Base-by-base conservation (phyloP, 1,140 invertebrate genomes). In the Babylonia areolata region DNA sequence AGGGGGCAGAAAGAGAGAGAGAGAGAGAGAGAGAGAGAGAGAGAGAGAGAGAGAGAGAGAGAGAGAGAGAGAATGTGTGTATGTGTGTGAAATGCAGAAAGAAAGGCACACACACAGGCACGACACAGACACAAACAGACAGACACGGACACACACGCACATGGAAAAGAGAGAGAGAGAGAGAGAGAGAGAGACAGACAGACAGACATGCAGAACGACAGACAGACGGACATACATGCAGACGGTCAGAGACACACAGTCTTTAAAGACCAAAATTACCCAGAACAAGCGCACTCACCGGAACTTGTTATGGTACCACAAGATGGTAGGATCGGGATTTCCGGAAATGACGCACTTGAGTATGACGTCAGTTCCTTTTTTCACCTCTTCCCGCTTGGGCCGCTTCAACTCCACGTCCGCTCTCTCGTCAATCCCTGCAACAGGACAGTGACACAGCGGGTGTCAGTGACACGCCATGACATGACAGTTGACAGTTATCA, bases 301-400 rank as follows among this genome's bases (percentile, higher is more conserved):
- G 88, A 92, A 93, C 54, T 91, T 96, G 90, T 97, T 97, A 84
- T 96, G 95, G 94, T 96, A 97, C 97, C 97, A 97, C 91, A 97
- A 95, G 90, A 96, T 96, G 88, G 95, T 94, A 73, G 97, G 95
- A 84, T 97, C 96, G 35, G 96, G 96, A 88, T 96, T 96, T 37
- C 96, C 97, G 58, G 97, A 96, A 82, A 96, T 96, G 89, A 96
- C 96, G 94, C 97, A 97, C 88, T 96, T 95, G 51, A 97, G 95
- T 79, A 96, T 95, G 81, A 97, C 94, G 88, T 97, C 96, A 81
- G 91, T 94, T 82, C 96, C 96, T 85, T 93, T 91, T 81, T 88
- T 93, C 64, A 97, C 94, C 84, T 95, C 94, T 6, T 95, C 94
- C n/a, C 94, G 88, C 87, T 95, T 95, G 2, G 96, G 96, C 88